Base-by-base conservation (phyloP, 1,140 invertebrate species). In the Tetramorium simillimum region DNA sequence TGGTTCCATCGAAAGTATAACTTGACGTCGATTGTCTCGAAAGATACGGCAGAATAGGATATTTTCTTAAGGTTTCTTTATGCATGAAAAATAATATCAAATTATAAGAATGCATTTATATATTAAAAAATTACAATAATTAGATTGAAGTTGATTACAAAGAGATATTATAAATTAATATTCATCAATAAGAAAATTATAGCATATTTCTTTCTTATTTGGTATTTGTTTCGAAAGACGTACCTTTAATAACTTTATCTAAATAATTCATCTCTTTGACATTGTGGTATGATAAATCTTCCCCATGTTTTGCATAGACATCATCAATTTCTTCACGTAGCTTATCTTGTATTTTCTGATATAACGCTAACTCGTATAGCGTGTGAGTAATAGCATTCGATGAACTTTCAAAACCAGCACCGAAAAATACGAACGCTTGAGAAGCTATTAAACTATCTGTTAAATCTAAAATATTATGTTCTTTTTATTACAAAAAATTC, bases 391-490 rank as follows among this genome's bases (percentile, higher is more conserved):
- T 92, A 0, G 96, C 93, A 6, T 94, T 94, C 18, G 96, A 95
- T 3, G 96, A 96, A 0, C 96, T 96, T 85, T 97, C 96, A 84
- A 98, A 93, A 89, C 96, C 96, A 88, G 96, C 96, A 4, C 95
- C 40, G 24, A 96, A 93, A 78, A 96, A 95, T 16, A 95, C 78
- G 24, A 95, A 93, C 6, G 94, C 91, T 86, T 96, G 94, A 0
- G 94, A 94, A 9, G 92, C 89, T 16, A 93, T 69, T 0, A 93
- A 77, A 9, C 85, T 90, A 3, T 94, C 92, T 3, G 91, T 93
- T 43, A 93, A 75, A 53, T 91, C 93, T 93, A 65, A 58, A 90
- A 86, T 21, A 56, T 24, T 46, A 51, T 24, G 1, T 7, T 21
- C 5, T 43, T 5, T 51, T 51, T 24, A 40, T 21, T 43, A 67